Evolutionary conservation across 2,113 vertebrate species (phyloP).

Genomic region (Gallinago jamesoni): DNA sequence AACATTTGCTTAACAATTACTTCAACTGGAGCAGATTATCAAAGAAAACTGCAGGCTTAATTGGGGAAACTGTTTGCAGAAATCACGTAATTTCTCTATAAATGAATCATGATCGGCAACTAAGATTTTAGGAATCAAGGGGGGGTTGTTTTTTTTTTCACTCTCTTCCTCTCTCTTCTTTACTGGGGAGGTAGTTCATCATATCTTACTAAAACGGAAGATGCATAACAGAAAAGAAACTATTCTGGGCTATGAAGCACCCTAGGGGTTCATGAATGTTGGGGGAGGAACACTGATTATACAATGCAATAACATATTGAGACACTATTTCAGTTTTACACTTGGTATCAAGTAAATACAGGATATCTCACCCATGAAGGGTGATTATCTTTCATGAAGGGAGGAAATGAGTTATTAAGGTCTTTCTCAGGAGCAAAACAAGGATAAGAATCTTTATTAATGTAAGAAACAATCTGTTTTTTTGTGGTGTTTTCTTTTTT

Average conservation of each 20-base stretch:
- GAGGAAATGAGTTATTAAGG: slow-evolving; percentile 73
- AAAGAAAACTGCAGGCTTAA: slow-evolving; percentile 48
- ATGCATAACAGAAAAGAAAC: slow-evolving; percentile 44
- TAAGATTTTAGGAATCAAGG: slow-evolving; percentile 51
- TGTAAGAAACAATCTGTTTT: slow-evolving; percentile 40
- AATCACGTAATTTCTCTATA: slow-evolving; percentile 57
- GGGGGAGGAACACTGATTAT: slow-evolving; percentile 72
- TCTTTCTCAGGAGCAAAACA: slow-evolving; percentile 68
- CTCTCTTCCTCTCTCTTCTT: slow-evolving; percentile 28
- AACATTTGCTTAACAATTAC: slow-evolving; percentile 47
- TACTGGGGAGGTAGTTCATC: slow-evolving; percentile 67
- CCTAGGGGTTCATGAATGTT: slow-evolving; percentile 72
- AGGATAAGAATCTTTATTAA: slow-evolving; percentile 66
- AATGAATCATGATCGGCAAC: slow-evolving; percentile 55
- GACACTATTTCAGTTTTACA: slow-evolving; percentile 74
- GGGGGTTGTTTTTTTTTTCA: neutral
- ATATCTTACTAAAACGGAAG: slow-evolving; percentile 64
- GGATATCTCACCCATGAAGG: slow-evolving; percentile 79
- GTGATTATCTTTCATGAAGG: slow-evolving; percentile 73
- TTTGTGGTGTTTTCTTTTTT: neutral
- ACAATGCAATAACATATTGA: slow-evolving; percentile 69
- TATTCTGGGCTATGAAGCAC: slow-evolving; percentile 70
- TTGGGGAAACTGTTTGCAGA: neutral
- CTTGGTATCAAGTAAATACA: slow-evolving; percentile 72
- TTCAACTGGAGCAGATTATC: slow-evolving; percentile 19